A percentile compares a stretch with the other conserved stretches of the same genome.
Evolutionary conservation across 2,113 vertebrate genomes (phyloP).

Genomic region (Loxodonta africana): DNA sequence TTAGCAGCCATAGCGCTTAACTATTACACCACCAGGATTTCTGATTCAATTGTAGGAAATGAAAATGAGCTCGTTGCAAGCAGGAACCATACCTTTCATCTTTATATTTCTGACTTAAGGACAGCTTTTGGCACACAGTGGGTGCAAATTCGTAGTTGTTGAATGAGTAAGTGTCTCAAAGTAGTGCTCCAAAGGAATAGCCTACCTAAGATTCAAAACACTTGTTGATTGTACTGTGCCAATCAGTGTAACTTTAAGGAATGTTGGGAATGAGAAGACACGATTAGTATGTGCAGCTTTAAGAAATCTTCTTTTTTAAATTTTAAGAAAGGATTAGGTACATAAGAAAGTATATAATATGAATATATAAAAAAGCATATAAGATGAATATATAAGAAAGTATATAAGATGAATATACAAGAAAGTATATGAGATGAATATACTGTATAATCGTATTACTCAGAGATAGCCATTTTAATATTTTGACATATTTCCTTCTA

Average conservation of each 20-base stretch:
- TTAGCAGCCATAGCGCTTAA: too few relatives aligned
- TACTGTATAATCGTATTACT: background rate
- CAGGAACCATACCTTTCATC: background rate
- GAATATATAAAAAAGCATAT: background rate
- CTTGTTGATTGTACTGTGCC: background rate
- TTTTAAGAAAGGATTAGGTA: constrained; percentile 26
- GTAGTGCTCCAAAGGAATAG: constrained; percentile 5
- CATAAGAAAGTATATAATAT: constrained; percentile 1
- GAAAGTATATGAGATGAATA: background rate
- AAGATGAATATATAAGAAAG: background rate
- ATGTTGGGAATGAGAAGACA: constrained; percentile 44
- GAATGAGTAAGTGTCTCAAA: constrained; percentile 35
- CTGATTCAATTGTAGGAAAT: background rate
- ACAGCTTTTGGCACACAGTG: constrained; percentile 5
- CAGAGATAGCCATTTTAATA: constrained; percentile 27
- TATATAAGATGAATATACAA: background rate
- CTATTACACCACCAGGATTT: too few relatives aligned
- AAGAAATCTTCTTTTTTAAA: constrained; percentile 23
- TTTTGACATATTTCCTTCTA: constrained; percentile 50
- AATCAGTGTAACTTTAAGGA: constrained; percentile 48
- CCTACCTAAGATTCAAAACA: constrained; percentile 4
- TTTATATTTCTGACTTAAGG: constrained; percentile 22
- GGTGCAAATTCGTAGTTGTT: constrained; percentile 1
- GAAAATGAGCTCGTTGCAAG: background rate
- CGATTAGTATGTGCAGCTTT: constrained; percentile 45